Base-by-base conservation (phyloP, 2,797 vertebrate genomes). In the Acanthornis magna region DNA sequence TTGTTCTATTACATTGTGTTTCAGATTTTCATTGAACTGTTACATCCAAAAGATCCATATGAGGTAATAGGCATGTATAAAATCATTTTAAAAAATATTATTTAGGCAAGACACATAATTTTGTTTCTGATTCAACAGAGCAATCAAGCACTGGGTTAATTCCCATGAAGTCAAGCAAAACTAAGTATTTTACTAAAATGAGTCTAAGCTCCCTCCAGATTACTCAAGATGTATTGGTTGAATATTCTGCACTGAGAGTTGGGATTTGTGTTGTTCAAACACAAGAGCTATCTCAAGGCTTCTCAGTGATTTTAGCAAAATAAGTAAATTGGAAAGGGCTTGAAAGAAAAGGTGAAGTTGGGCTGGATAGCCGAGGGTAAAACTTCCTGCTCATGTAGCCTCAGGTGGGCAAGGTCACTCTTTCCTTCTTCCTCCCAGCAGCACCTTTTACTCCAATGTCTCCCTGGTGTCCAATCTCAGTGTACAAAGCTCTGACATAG, bases 81-180 rank as follows among this genome's bases (percentile, higher is more conserved):
- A 93, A 62, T 42, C 14, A 76, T 70, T 70, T 22, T 87, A 71
- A 87, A 32, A 77, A 57, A 61, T 73, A 67, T 70, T 89, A 53
- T 77, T 93, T 89, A 55, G 76, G 43, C 25, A 82, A 92, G 42
- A 66, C 43, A 60, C 40, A n/a, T 11, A 48, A 50, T 85, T 89
- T 91, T 88, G n/a, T 50, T n/a, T 20, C 18, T 50, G 42, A 78
- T 88, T 78, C 72, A 82, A 58, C 30, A 57, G 15, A 79, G 16
- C 32, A 72, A 42, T 85, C 34, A 62, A 91, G 50, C 47, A 50
- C 45, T 82, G 40, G 26, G 34, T 91, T 85, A 84, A 67, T 73
- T 89, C 67, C 77, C 60, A 70, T 65, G 21, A 93, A 85, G 78
- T 71, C 61, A 71, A 77, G 72, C 45, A 92, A 87, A 82, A 45